These are phyloP conservation scores for Hyperopisus bebe DNA, from an alignment of 2,113 vertebrate species.

Conservation along the genomic window DNA sequence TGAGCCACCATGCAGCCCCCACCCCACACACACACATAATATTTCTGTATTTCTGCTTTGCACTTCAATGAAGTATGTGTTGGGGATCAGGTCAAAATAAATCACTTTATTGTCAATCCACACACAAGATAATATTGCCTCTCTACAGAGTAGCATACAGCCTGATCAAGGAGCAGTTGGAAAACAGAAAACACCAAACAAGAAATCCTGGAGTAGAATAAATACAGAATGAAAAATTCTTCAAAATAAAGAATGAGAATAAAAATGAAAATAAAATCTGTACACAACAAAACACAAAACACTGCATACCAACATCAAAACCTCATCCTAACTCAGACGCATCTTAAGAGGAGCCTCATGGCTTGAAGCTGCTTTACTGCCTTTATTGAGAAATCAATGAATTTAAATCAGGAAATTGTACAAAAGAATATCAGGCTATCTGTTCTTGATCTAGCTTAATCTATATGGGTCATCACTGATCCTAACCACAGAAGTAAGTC, in stretches of 20 bases:
- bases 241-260: not conserved
- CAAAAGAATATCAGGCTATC: not conserved
- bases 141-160: not conserved
- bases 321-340: not conserved
- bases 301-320: not conserved
- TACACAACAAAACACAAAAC: not conserved
- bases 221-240: not conserved
- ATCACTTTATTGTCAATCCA: not conserved
- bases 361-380: not conserved
- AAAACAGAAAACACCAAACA: not conserved
- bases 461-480: not conserved
- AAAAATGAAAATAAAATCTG: not conserved
- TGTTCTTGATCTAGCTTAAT: not conserved
- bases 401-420: not conserved
- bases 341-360: not conserved
- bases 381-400: not conserved
- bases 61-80: not conserved
- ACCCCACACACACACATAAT: not conserved
- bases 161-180: not conserved
- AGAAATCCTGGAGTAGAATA: not conserved
- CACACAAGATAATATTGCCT: not conserved
- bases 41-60: not conserved
- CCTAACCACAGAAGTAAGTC: not conserved
- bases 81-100: not conserved
- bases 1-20: not conserved